Conservation (phyloP, 2,113 vertebrate species). For the Tamias sibiricus region DNA sequence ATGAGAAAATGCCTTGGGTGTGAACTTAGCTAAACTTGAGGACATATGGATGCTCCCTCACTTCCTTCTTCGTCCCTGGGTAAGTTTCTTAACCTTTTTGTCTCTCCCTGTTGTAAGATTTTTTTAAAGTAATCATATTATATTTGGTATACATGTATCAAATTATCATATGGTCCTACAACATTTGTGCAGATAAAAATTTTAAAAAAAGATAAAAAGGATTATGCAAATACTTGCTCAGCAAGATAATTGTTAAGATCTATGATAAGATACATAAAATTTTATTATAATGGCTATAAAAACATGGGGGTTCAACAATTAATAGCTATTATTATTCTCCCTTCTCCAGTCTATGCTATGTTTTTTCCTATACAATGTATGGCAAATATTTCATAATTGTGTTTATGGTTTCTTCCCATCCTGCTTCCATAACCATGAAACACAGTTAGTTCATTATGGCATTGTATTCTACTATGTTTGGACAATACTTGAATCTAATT, state of each 20-base stretch:
- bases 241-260: neutral
- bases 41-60: neutral
- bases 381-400: neutral
- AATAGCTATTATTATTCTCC: neutral
- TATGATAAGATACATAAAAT: neutral
- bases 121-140: neutral
- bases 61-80: neutral
- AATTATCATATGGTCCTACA: neutral
- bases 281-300: neutral
- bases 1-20: neutral
- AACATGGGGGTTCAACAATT: neutral
- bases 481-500: neutral
- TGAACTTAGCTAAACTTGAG: neutral
- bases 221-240: neutral
- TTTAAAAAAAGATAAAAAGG: neutral
- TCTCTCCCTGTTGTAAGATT: neutral
- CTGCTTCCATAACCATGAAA: neutral
- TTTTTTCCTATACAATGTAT: neutral
- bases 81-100: conserved; percentile 16
- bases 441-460: neutral
- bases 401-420: neutral
- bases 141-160: neutral
- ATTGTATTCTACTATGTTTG: neutral
- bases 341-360: neutral
- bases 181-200: neutral